Conservation (phyloP, 2,797 vertebrate species). For the Peromyscus attwateri region DNA sequence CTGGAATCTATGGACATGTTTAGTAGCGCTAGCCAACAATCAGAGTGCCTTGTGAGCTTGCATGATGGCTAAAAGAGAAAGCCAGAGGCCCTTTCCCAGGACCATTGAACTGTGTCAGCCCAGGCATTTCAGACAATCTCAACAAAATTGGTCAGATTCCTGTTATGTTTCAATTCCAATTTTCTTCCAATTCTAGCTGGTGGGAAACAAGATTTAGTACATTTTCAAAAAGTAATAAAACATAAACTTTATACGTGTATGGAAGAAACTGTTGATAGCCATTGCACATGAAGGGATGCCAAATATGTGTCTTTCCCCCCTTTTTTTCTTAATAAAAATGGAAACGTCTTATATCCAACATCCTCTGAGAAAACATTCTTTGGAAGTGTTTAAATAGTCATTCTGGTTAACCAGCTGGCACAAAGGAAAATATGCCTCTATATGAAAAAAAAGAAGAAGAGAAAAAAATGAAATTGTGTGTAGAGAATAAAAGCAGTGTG, state of each 20-base stretch:
- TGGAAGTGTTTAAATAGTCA: not conserved
- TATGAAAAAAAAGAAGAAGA: not conserved
- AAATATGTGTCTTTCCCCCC: not conserved
- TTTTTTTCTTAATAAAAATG: slow-evolving; percentile 37
- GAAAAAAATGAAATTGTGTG: not conserved
- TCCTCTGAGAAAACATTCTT: slow-evolving; percentile 12
- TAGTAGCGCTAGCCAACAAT: not conserved
- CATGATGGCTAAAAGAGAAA: not conserved
- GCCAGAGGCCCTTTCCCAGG: not conserved
- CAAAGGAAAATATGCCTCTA: not conserved
- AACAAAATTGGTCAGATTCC: not conserved
- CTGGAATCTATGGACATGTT: not conserved
- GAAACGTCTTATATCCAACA: not conserved
- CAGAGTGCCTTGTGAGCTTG: not conserved
- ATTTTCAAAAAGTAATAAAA: slow-evolving; percentile 19
- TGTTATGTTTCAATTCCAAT: not conserved
- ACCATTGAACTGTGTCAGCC: not conserved
- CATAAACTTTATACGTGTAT: not conserved
- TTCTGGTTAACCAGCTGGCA: not conserved
- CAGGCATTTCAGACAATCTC: not conserved
- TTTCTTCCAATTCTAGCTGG: slow-evolving; percentile 34
- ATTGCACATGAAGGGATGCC: not conserved
- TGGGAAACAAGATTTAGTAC: not conserved
- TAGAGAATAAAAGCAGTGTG: not conserved
- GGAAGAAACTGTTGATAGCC: not conserved